Conservation (phyloP, 1,140 invertebrate genomes). For the Aethina tumida region DNA sequence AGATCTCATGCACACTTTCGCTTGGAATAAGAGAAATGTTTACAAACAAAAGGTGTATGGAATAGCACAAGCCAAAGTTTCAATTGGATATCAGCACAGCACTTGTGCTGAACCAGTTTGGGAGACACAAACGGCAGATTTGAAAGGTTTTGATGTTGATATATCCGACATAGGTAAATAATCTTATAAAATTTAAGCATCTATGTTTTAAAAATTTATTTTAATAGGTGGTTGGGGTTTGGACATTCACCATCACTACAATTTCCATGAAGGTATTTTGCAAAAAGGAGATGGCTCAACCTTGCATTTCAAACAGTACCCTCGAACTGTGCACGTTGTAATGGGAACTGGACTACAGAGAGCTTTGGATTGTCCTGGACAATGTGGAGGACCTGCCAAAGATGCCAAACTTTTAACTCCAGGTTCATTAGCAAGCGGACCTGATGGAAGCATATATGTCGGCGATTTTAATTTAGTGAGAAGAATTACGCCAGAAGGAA, state of each 20-base stretch:
- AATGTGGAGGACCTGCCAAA: slow-evolving; percentile 79
- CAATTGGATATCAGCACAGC: slow-evolving; percentile 90
- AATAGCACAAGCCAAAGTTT: slow-evolving; percentile 73
- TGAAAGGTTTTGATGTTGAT: slow-evolving; percentile 95
- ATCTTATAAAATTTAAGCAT: too few species aligned
- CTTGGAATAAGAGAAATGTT: slow-evolving; percentile 95
- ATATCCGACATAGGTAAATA: slow-evolving; percentile 94
- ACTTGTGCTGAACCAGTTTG: slow-evolving; percentile 80
- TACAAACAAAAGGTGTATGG: slow-evolving; percentile 95
- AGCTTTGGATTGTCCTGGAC: slow-evolving; percentile 59
- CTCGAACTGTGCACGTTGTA: slow-evolving; percentile 78
- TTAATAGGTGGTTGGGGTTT: slow-evolving; percentile 97
- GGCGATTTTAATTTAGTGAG: slow-evolving; percentile 95
- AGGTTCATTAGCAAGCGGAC: slow-evolving; percentile 83
- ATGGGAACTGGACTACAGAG: slow-evolving; percentile 90
- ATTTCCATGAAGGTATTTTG: slow-evolving; percentile 92
- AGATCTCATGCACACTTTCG: slow-evolving; percentile 87
- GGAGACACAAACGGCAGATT: slow-evolving; percentile 85
- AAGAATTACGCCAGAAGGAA: slow-evolving; percentile 82
- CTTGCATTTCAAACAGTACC: slow-evolving; percentile 83
- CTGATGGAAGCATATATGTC: slow-evolving; percentile 93
- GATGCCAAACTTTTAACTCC: slow-evolving; percentile 83
- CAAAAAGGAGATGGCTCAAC: slow-evolving; percentile 94
- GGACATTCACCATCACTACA: slow-evolving; percentile 96
- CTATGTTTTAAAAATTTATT: too few species aligned